Conservation (phyloP, 2,113 vertebrate species). For the Vulpes lagopus region DNA sequence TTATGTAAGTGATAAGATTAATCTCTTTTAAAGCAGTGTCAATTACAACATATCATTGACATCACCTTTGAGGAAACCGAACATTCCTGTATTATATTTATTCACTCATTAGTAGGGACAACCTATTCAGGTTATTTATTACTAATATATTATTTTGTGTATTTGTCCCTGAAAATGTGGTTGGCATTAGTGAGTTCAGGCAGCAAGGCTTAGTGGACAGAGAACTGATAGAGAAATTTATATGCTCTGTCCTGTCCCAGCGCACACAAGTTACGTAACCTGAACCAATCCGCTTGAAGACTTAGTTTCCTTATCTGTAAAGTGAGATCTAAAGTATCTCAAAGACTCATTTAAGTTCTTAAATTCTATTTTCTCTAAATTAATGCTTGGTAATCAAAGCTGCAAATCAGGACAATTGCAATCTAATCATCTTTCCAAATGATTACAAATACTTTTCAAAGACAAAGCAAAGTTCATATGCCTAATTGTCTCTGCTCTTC, state of each 20-base stretch:
- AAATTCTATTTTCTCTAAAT: slow-evolving; percentile 58
- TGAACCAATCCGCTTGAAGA: background rate
- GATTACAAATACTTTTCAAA: slow-evolving; percentile 59
- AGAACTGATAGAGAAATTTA: background rate
- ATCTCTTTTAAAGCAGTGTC: background rate
- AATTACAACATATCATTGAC: background rate
- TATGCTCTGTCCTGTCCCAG: background rate
- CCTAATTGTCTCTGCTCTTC: background rate
- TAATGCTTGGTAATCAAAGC: slow-evolving; percentile 54
- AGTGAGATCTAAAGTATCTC: background rate
- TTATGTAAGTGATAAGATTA: background rate
- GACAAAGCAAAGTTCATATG: slow-evolving; percentile 34
- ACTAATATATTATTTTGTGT: background rate
- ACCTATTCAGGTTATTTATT: background rate
- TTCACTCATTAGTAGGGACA: background rate
- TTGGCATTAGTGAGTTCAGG: background rate
- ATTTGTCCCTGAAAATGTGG: background rate
- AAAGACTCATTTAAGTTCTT: slow-evolving; percentile 39
- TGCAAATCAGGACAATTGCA: slow-evolving; percentile 27
- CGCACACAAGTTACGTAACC: background rate
- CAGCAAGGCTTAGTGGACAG: background rate
- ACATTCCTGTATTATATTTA: background rate
- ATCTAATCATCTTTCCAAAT: slow-evolving; percentile 66
- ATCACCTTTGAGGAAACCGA: background rate
- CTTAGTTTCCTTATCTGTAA: background rate